Base-by-base conservation (phyloP, 2,113 vertebrate species). In the Pituophis catenifer region DNA sequence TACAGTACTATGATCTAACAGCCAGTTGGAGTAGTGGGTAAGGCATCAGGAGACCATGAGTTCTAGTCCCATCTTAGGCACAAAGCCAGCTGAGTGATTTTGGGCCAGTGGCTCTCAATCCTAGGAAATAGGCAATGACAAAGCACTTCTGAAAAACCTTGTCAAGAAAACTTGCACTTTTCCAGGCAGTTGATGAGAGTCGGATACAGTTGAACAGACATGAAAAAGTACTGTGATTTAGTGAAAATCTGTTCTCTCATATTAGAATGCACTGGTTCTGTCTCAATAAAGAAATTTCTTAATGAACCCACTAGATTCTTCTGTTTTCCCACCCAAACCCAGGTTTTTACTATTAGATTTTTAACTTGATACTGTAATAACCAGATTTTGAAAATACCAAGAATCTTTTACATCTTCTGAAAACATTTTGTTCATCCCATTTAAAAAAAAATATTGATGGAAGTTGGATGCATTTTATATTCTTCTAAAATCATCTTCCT, bases 301-400 rank as follows among this genome's bases (percentile, higher is more conserved):
- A 44, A 81, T 81, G 75, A 81, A 44, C 7, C 8, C 75, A 44
- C 33, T 8, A 38, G 8, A 44, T 8, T 44, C 75, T 81, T 81
- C 33, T 81, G n/a, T 9, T 44, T 81, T 81, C 75, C 75, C 33
- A 21, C 33, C 33, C 17, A 21, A 81, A 38, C 75, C 21, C 70
- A 38, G n/a, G 2, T 11, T 57, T 94, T 94, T 92, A 59, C 91
- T 94, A 88, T 87, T 92, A 88, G 92, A 33, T 75, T 53, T 48
- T 54, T 11, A 19, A 75, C 1, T 33, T 89, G 86, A 75, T 86
- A 85, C 85, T 90, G 86, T 93, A 93, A 62, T 65, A 55, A 26
- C 17, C 90, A 85, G 58, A 52, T 88, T 94, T 91, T 21, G 0
- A 0, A 4, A 44, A 0, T 58, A 11, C 5, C n/a, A 58, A 38